A percentile compares a stretch with the other conserved stretches of the same genome.
These are phyloP conservation scores for Ecliptopera silaceata DNA, from an alignment of 2,888 invertebrate species.

Conservation along the genomic window DNA sequence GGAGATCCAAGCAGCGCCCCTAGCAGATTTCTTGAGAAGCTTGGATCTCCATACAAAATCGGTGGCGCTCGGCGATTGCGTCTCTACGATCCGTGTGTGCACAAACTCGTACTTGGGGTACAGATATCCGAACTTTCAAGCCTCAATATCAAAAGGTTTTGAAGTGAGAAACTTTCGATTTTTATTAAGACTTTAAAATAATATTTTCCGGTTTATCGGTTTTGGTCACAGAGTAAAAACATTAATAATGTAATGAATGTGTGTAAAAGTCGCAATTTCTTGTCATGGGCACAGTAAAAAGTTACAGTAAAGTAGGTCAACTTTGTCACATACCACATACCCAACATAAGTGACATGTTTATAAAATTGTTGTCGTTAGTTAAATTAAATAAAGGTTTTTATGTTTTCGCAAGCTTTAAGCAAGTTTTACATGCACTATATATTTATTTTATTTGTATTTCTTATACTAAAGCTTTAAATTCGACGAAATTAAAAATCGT, in stretches of 20 bases:
- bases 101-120: too few species aligned
- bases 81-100: too few species aligned
- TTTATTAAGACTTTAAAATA: conserved; percentile 2
- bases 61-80: too few species aligned
- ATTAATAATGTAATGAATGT: neutral
- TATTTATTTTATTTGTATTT: too few species aligned
- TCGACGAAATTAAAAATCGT: too few species aligned
- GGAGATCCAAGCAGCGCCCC: too few species aligned
- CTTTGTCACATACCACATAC: neutral
- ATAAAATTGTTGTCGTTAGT: conserved; percentile 7
- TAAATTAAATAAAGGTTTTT: neutral
- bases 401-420: neutral
- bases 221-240: neutral
- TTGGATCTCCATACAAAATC: too few species aligned
- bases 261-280: neutral
- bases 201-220: neutral
- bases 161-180: conserved; percentile 29
- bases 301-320: conserved; percentile 13
- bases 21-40: too few species aligned
- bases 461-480: too few species aligned
- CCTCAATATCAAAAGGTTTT: conserved; percentile 30
- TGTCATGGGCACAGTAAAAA: neutral
- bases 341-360: conserved; percentile 3
- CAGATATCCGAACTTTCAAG: conserved; percentile 33
- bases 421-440: neutral